These are phyloP conservation scores for Meloidogyne exigua DNA, from an alignment of 1,140 invertebrate genomes.

Conservation along the genomic window DNA sequence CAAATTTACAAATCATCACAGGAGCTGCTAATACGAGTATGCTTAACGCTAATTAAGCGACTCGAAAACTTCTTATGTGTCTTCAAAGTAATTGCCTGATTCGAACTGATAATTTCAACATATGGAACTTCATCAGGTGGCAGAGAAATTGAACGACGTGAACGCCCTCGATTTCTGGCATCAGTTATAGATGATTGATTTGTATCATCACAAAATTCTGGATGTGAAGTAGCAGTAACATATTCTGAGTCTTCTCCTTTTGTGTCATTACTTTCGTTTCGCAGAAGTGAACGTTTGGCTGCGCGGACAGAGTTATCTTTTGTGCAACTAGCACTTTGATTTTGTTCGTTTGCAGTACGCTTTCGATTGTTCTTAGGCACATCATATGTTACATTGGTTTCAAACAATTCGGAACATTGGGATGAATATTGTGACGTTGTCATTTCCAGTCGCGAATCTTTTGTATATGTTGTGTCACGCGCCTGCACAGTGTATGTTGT, in stretches of 20 bases:
- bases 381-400: no score
- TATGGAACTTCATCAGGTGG: constrained; percentile 20
- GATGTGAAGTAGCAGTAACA: constrained; percentile 1
- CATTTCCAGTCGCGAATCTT: background rate
- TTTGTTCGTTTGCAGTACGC: background rate
- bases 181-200: background rate
- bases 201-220: background rate
- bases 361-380: background rate
- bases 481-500: background rate
- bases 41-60: constrained; percentile 4
- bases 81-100: background rate
- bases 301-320: background rate
- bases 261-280: background rate
- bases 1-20: constrained; percentile 17
- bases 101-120: background rate
- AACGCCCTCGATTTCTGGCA: background rate
- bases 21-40: constrained; percentile 17
- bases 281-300: background rate
- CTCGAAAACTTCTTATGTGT: background rate
- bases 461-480: background rate
- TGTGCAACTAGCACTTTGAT: background rate
- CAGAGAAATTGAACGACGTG: constrained; percentile 17
- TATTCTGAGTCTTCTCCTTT: background rate
- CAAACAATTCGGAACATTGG: no score
- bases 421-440: no score